Percentiles rank a stretch among this genome's conserved stretches.
Evolutionary conservation across 2,797 vertebrate species (phyloP).

Genomic region (Tiaroga cobitis): DNA sequence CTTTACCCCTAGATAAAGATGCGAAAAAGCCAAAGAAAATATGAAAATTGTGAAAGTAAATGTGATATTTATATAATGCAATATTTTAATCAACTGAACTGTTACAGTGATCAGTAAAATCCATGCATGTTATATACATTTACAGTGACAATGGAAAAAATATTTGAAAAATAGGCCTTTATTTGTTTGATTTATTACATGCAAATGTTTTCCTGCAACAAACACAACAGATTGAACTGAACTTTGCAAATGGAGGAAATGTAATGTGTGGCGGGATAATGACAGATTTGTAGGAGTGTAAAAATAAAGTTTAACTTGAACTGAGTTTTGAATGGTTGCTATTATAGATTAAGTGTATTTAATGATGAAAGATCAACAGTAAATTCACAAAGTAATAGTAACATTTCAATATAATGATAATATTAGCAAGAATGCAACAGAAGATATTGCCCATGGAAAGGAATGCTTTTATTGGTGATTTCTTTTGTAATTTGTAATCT

Average conservation of each 20-base stretch:
- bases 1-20: constrained; percentile 23
- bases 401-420: neutral
- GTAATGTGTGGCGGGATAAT: neutral
- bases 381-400: neutral
- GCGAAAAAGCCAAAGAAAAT: constrained; percentile 26
- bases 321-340: neutral
- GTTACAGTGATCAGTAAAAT: neutral
- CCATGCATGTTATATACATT: neutral
- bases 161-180: neutral
- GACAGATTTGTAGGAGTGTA: neutral
- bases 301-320: constrained; percentile 27
- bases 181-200: neutral
- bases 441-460: neutral
- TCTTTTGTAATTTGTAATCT: neutral
- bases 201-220: neutral
- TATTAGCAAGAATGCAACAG: too few relatives aligned
- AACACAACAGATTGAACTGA: neutral
- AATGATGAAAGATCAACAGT: neutral
- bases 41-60: constrained; percentile 3
- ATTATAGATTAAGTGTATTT: neutral
- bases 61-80: constrained; percentile 15
- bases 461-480: neutral
- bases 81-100: neutral
- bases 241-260: neutral
- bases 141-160: neutral